Evolutionary conservation across 1,140 invertebrate species (phyloP).

Genomic region (Copidosoma floridanum): DNA sequence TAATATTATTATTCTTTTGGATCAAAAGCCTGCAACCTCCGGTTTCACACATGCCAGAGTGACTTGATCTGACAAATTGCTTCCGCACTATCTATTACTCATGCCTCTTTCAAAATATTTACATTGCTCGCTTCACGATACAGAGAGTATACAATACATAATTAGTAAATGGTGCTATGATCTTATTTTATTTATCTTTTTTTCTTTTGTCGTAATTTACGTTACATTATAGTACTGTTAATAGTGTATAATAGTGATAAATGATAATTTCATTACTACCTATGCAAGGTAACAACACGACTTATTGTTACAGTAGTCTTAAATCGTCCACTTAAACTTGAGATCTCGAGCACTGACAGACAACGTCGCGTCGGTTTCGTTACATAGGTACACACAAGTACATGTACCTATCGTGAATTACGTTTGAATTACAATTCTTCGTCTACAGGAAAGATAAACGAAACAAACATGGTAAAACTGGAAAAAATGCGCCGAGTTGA

Average conservation of each 20-base stretch:
- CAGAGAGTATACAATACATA: slow-evolving; percentile 14
- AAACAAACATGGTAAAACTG: too few species aligned
- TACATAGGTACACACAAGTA: too few species aligned
- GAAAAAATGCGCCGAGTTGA: too few species aligned
- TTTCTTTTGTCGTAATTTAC: background rate
- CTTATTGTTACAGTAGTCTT: slow-evolving; percentile 21
- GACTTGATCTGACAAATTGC: background rate
- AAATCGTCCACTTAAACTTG: slow-evolving; percentile 15
- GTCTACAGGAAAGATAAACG: too few species aligned
- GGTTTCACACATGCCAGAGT: slow-evolving; percentile 8
- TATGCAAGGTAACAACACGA: slow-evolving; percentile 6
- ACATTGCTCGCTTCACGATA: slow-evolving; percentile 26
- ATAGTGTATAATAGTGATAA: slow-evolving; percentile 13
- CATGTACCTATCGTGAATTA: too few species aligned
- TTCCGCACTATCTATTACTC: slow-evolving; percentile 13
- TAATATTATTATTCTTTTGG: slow-evolving; percentile 2
- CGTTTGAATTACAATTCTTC: too few species aligned
- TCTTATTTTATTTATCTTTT: slow-evolving; percentile 5
- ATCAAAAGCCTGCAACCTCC: slow-evolving; percentile 13
- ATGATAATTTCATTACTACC: slow-evolving; percentile 18
- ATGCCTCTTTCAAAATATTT: slow-evolving; percentile 11
- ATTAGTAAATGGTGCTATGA: too few species aligned
- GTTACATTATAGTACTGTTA: slow-evolving; percentile 7
- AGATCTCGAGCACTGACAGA: slow-evolving; percentile 16
- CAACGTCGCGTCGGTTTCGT: background rate